Evolutionary conservation across 2,797 vertebrate species (phyloP), one percentile per base, ranked within the genome.

Genomic region (Bradypodion ventrale): DNA sequence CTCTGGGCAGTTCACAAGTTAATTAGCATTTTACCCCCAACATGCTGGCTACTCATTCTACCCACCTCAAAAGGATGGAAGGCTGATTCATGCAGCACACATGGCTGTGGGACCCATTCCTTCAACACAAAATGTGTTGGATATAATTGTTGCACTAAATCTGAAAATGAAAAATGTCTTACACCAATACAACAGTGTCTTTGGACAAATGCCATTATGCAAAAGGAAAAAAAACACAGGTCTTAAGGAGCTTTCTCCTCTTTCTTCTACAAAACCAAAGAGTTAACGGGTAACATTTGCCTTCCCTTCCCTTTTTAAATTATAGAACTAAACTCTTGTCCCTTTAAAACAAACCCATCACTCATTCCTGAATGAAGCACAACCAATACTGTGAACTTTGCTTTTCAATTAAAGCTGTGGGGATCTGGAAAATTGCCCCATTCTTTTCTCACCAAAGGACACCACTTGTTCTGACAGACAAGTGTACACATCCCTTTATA

Each of bases 371-470:
- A 68, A 68, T 23, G 69, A 35, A 29, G n/a, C 25, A 42, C 78
- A 75, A 37, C n/a, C 59, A 56, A 74, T 40, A 6, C 21, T 29
- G 8, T 68, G 40, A 74, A 42, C 37, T 32, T 80, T 32, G 66
- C 37, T 62, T 12, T 80, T 19, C 78, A 85, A 75, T 85, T 75
- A 80, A 66, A 78, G 40, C 35, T 56, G 21, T 15, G 52, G 70
- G 65, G 60, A 49, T 49, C 35, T 80, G 56, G 68, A 84, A 78
- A 84, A 78, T 84, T 84, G 19, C 42, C 42, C 46, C 75, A 32
- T 84, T 78, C 59, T 16, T 79, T 73, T 63, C 68, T 80, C 83
- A 59, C 46, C 72, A 49, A 68, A 29, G 44, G 49, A 10, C 32
- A 72, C 40, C 56, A 63, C 29, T 75, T 65, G 12, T 66, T 29